Evolutionary conservation across 2,888 invertebrate species (phyloP), one percentile per base, ranked within the genome.

Genomic region (Neria commutata): DNA sequence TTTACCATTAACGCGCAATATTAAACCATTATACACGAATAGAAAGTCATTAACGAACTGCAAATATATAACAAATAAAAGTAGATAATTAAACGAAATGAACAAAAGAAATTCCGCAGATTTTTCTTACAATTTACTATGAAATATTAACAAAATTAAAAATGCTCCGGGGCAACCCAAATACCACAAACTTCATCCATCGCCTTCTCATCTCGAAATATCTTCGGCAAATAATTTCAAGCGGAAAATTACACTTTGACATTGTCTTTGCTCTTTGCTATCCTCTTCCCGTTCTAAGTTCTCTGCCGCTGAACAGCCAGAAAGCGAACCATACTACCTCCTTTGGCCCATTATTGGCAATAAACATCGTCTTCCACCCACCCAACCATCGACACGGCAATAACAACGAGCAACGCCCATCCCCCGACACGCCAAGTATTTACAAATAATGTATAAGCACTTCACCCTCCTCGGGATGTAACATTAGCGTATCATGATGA

Each of bases 201-300:
- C 37, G 8, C 4, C 37, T 37, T 14, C 6, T n/a, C 42, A 42
- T 21, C 21, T 42, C 21, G 42, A 47, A 55, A 58, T 62, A 57
- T 67, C 70, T 71, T 68, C 69, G 72, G 70, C 65, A 72, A 76
- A 74, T 69, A 67, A 77, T 76, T 77, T 75, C 73, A 72, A 70
- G 72, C 74, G 70, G 70, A 76, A 77, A 75, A 75, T 77, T 77
- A 77, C 74, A 76, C 76, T 75, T 77, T 76, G 75, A 73, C 70
- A 72, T 76, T 72, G 71, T 72, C 65, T 67, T 70, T 67, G 56
- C 55, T 61, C 62, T 50, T 34, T 45, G 24, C n/a, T n/a, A n/a
- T n/a, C 16, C 17, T 14, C 17, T 14, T 16, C 5, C 29, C 19
- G n/a, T 53, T 29, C 10, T 45, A 26, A n/a, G 17, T 53, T 25